phyloP scores from a whole-genome alignment of 2,888 invertebrate species.

The Tryphoninae sp. region DNA sequence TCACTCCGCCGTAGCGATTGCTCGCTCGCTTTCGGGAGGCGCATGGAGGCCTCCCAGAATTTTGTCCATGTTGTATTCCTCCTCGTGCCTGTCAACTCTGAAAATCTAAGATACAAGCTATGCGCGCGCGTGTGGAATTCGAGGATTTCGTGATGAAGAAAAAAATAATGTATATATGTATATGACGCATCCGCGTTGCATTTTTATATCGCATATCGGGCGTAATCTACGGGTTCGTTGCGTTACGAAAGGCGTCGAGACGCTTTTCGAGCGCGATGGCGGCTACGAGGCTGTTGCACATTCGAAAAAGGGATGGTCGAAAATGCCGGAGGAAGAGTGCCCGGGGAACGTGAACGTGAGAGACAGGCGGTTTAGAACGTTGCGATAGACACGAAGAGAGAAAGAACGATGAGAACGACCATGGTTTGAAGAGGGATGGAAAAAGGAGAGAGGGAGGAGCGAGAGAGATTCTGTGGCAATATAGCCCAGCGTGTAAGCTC shows the following conservation, averaged over 20 bases:
- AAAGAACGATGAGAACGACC: slow-evolving; percentile 38
- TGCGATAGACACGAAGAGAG: slow-evolving; percentile 40
- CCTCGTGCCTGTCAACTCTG: slow-evolving; percentile 26
- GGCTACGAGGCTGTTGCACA: slow-evolving; percentile 69
- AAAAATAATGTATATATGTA: neutral
- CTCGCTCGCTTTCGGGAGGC: slow-evolving; percentile 57
- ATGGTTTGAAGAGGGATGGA: slow-evolving; percentile 60
- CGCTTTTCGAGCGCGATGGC: slow-evolving; percentile 72
- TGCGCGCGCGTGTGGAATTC: slow-evolving; percentile 33
- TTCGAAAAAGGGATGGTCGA: slow-evolving; percentile 70
- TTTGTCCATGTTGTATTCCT: slow-evolving; percentile 16
- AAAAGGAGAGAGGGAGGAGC: slow-evolving; percentile 64
- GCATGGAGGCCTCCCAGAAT: slow-evolving; percentile 40
- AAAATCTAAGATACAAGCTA: neutral
- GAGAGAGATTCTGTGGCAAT: slow-evolving; percentile 59
- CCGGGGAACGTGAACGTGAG: slow-evolving; percentile 52
- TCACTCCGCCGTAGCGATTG: slow-evolving; percentile 34
- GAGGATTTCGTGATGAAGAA: neutral
- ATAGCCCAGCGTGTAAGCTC: slow-evolving; percentile 40
- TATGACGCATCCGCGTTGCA: slow-evolving; percentile 18
- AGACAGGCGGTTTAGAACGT: slow-evolving; percentile 44
- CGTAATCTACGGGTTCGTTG: neutral
- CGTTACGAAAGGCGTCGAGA: neutral
- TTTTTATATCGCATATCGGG: slow-evolving; percentile 15
- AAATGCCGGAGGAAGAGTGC: slow-evolving; percentile 61